These are phyloP conservation scores for Scrobipalpa atriplicella DNA, from an alignment of 2,888 invertebrate species.

Conservation along the genomic window DNA sequence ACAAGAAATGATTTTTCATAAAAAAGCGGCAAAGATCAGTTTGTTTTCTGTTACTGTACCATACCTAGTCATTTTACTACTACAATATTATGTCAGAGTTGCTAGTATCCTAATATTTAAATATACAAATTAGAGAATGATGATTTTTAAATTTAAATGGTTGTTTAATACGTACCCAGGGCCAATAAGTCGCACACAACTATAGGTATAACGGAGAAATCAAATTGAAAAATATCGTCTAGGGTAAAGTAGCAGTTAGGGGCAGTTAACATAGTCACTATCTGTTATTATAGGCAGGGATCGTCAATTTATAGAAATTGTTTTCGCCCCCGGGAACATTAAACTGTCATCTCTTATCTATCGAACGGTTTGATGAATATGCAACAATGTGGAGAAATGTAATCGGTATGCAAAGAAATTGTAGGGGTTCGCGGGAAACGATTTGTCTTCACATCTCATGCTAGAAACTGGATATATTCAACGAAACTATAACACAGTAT, in stretches of 20 bases:
- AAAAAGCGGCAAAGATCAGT: too few relatives aligned
- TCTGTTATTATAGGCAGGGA: constrained; percentile 20
- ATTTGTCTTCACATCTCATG: not conserved
- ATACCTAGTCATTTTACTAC: too few relatives aligned
- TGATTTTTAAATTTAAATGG: too few relatives aligned
- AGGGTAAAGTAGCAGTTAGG: constrained; percentile 15
- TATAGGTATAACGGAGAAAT: not conserved
- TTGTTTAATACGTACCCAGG: too few relatives aligned
- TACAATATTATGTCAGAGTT: too few relatives aligned
- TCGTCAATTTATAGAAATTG: constrained; percentile 24
- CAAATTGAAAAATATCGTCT: constrained; percentile 26
- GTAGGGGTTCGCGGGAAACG: not conserved
- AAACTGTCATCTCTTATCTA: constrained; percentile 21
- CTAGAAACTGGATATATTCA: not conserved
- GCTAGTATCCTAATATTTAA: too few relatives aligned
- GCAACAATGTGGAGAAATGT: constrained; percentile 16
- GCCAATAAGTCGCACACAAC: too few relatives aligned
- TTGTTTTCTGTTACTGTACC: too few relatives aligned
- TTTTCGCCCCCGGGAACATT: constrained; percentile 23
- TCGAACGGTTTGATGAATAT: constrained; percentile 2
- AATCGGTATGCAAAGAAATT: constrained; percentile 8
- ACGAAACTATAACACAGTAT: not conserved
- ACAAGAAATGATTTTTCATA: not conserved
- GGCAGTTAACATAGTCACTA: constrained; percentile 15
- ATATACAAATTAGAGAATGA: too few relatives aligned